Evolutionary conservation across 2,797 vertebrate species (phyloP).

Genomic region (Cetoscarus ocellatus): DNA sequence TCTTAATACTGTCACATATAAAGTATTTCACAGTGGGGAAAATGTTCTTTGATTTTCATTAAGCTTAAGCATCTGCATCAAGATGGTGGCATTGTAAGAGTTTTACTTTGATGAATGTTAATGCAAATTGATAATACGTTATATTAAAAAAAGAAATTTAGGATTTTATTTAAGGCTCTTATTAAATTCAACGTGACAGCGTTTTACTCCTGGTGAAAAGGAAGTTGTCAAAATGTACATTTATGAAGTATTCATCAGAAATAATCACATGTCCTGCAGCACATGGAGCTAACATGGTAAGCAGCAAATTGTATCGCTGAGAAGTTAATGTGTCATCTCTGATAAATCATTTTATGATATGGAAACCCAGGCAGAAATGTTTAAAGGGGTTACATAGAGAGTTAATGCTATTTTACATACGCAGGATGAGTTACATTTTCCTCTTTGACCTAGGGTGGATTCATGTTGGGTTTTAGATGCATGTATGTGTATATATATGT

Average conservation of each 20-base stretch:
- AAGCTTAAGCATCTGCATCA: constrained; percentile 1
- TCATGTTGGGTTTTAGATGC: no score
- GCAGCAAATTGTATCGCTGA: constrained; percentile 31
- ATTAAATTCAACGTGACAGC: constrained; percentile 55
- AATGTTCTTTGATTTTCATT: background rate
- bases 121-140: constrained; percentile 31
- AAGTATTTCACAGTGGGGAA: constrained; percentile 2
- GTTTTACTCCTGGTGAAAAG: constrained; percentile 18
- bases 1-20: constrained; percentile 1
- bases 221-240: constrained; percentile 45
- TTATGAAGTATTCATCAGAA: constrained; percentile 29
- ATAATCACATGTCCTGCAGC: constrained; percentile 46
- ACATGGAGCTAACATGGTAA: constrained; percentile 10
- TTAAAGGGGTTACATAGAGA: constrained; percentile 49
- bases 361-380: constrained; percentile 17
- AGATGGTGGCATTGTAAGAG: constrained; percentile 24
- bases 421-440: constrained; percentile 7
- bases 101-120: constrained; percentile 29
- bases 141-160: background rate
- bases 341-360: constrained; percentile 58
- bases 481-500: no score
- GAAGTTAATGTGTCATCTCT: constrained; percentile 57
- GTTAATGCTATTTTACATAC: constrained; percentile 57
- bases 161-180: constrained; percentile 16
- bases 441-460: background rate